Evolutionary conservation across 2,113 vertebrate genomes (phyloP), one percentile per base, ranked within the genome.

Genomic region (Perognathus longimembris): DNA sequence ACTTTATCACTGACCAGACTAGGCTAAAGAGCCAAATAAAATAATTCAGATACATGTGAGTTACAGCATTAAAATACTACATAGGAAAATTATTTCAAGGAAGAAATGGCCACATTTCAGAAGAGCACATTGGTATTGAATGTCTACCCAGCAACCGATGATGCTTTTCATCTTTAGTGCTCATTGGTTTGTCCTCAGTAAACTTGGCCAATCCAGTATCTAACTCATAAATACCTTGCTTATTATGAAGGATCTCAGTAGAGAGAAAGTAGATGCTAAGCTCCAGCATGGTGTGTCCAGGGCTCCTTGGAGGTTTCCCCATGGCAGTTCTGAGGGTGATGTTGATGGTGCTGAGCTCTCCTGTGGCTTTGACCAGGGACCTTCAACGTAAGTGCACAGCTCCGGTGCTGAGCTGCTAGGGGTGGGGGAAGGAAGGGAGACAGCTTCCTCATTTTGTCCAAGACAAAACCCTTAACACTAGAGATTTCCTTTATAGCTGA

Each of bases 101-200:
- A 75, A 15, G 63, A 80, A 80, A 70, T n/a, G 34, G 15, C 6
- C 40, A 30, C 15, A 22, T 67, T 78, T 76, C 50, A 26, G 32
- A 85, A 90, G n/a, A 67, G 34, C 26, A 54, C 4, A 1, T 63
- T 71, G 36, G 14, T 5, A 14, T 7, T 17, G 26, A 57, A 40
- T 88, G 8, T 89, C 80, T 94, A 79, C 54, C 93, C 32, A 66
- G n/a, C 64, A 87, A 81, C 91, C 66, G 74, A 66, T 95, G 94
- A 91, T 61, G 30, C 69, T 40, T 26, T 6, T 28, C 28, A 0
- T 20, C 36, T 40, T 28, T 9, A 36, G 8, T 64, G 18, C 67
- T 89, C 67, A 94, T 89, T 96, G 38, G 94, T 4, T 92, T 70
- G 8, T 50, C 8, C 2, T 9, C 18, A 36, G 9, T 3, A 8